phyloP scores from a whole-genome alignment of 2,113 vertebrate genomes.

The Carlito syrichta region DNA sequence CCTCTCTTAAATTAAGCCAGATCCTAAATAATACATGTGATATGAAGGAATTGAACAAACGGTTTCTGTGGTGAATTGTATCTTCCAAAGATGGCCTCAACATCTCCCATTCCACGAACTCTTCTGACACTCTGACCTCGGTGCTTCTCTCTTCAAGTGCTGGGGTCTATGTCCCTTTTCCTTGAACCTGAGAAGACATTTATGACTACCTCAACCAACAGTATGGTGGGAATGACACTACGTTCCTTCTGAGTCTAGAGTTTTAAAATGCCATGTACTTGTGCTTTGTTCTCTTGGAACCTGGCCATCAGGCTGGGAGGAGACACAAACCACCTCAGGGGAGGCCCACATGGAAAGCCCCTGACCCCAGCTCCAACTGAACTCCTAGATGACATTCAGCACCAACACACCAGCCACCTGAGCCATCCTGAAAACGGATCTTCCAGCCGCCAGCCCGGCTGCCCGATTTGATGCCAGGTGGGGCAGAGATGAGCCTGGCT shows the following conservation, averaged over 20 bases:
- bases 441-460: background rate
- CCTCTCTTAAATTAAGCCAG: background rate
- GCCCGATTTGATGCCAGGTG: accelerated
- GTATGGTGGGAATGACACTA: accelerated
- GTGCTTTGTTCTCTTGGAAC: background rate
- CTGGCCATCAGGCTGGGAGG: background rate
- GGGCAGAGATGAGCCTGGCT: background rate
- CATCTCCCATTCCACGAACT: background rate
- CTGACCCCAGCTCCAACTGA: accelerated
- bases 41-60: background rate
- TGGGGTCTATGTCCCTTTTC: background rate
- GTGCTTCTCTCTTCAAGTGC: background rate
- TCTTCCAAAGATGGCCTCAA: background rate
- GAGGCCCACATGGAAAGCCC: accelerated
- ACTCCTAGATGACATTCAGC: background rate
- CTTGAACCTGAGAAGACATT: background rate
- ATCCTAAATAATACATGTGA: background rate
- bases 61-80: background rate
- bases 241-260: background rate
- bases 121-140: background rate
- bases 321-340: background rate
- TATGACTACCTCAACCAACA: background rate
- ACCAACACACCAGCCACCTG: accelerated
- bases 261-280: background rate
- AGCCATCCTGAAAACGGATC: background rate